Evolutionary conservation across 2,888 invertebrate species (phyloP).

Genomic region (Athetis lepigone): DNA sequence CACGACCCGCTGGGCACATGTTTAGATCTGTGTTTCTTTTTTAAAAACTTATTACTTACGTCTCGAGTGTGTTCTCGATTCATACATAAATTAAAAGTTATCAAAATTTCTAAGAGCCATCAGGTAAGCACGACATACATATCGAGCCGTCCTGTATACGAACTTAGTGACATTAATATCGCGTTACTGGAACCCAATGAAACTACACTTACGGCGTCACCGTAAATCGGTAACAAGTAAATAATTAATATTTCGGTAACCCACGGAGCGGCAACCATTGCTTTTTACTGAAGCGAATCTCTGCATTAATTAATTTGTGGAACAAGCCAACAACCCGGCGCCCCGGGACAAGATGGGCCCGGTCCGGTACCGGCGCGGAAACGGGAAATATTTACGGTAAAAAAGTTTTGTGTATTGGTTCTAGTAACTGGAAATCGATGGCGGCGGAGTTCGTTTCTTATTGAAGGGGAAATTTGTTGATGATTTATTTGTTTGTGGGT

Average conservation of each 20-base stretch:
- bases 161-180: conserved; percentile 21
- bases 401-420: conserved; percentile 46
- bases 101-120: not conserved
- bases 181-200: conserved; percentile 38
- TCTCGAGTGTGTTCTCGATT: not conserved
- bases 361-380: conserved; percentile 12
- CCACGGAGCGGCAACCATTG: conserved; percentile 29
- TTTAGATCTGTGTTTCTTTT: conserved; percentile 1
- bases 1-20: no score
- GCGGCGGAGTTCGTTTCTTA: conserved; percentile 20
- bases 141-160: not conserved
- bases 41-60: conserved; percentile 1
- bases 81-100: conserved; percentile 34
- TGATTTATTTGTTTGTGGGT: conserved; percentile 32
- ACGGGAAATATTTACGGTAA: conserved; percentile 38
- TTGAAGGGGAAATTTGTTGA: conserved; percentile 8
- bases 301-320: conserved; percentile 72
- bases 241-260: conserved; percentile 56
- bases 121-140: not conserved
- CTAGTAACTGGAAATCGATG: conserved; percentile 52
- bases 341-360: conserved; percentile 57
- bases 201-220: conserved; percentile 36
- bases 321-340: conserved; percentile 63
- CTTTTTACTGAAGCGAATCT: conserved; percentile 61
- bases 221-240: conserved; percentile 33